These are phyloP conservation scores for Ptyas mucosa DNA, from an alignment of 2,113 vertebrate species.

Conservation along the genomic window DNA sequence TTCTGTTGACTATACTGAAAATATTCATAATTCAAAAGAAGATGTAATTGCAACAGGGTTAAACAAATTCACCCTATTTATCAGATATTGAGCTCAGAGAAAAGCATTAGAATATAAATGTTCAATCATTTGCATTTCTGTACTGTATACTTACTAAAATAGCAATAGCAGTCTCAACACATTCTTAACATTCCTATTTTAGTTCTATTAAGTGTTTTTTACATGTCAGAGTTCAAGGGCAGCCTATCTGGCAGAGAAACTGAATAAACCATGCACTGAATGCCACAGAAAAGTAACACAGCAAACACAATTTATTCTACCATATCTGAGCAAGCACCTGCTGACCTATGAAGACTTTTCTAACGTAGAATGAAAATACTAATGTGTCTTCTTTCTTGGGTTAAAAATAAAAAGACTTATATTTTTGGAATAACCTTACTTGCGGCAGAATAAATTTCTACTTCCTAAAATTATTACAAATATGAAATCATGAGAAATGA, in stretches of 20 bases:
- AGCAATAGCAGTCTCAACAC: background rate
- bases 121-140: background rate
- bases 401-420: conserved; percentile 3
- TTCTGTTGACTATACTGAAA: background rate
- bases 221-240: background rate
- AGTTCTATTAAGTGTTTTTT: background rate
- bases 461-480: background rate
- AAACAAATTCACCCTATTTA: background rate
- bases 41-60: background rate
- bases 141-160: background rate
- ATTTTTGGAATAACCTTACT: conserved; percentile 28
- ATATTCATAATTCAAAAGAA: background rate
- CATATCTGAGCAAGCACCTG: background rate
- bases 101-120: background rate
- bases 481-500: background rate
- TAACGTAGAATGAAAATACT: background rate
- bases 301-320: conserved; percentile 25
- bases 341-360: background rate
- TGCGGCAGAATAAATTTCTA: conserved; percentile 4
- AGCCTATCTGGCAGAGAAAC: conserved; percentile 29
- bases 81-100: background rate
- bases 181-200: background rate
- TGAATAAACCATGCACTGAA: conserved; percentile 1
- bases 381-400: background rate
- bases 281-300: conserved; percentile 24